phyloP scores from a whole-genome alignment of 2,888 invertebrate species.

The Balanococcus diminutus region DNA sequence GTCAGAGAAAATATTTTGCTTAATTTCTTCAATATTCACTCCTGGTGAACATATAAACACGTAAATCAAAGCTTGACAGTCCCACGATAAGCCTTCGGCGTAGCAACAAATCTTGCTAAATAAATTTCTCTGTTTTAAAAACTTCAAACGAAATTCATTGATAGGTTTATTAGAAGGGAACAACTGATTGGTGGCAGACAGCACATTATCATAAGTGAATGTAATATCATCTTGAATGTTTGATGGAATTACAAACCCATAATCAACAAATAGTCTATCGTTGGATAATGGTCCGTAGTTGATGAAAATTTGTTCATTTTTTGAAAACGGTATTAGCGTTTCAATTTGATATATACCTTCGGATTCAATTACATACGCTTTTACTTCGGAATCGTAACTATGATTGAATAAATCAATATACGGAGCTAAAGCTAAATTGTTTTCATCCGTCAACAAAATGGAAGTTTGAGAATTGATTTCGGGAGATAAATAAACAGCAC shows the following conservation, averaged over 20 bases:
- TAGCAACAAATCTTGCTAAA: conserved; percentile 58
- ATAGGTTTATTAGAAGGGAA: conserved; percentile 56
- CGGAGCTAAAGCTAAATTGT: conserved; percentile 76
- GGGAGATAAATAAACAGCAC: conserved; percentile 71
- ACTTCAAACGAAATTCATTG: conserved; percentile 64
- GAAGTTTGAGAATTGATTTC: conserved; percentile 57
- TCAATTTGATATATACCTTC: conserved; percentile 65
- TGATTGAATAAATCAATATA: conserved; percentile 92
- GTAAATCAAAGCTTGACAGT: conserved; percentile 58
- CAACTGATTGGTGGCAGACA: conserved; percentile 56
- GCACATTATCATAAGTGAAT: conserved; percentile 64
- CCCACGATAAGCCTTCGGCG: conserved; percentile 59
- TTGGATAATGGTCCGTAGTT: conserved; percentile 86
- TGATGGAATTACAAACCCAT: conserved; percentile 78
- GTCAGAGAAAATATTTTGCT: conserved; percentile 55
- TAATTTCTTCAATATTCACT: conserved; percentile 57
- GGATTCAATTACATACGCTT: conserved; percentile 62
- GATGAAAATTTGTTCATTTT: conserved; percentile 81
- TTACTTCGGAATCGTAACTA: conserved; percentile 70
- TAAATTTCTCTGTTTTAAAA: conserved; percentile 69
- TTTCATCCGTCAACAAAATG: conserved; percentile 59
- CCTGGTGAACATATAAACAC: conserved; percentile 58
- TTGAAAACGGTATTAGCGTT: conserved; percentile 65
- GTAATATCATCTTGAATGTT: conserved; percentile 73
- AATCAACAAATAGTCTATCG: conserved; percentile 79